Evolutionary conservation across 2,888 invertebrate genomes (phyloP).

Genomic region (Acanthococcus lagerstroemiae): DNA sequence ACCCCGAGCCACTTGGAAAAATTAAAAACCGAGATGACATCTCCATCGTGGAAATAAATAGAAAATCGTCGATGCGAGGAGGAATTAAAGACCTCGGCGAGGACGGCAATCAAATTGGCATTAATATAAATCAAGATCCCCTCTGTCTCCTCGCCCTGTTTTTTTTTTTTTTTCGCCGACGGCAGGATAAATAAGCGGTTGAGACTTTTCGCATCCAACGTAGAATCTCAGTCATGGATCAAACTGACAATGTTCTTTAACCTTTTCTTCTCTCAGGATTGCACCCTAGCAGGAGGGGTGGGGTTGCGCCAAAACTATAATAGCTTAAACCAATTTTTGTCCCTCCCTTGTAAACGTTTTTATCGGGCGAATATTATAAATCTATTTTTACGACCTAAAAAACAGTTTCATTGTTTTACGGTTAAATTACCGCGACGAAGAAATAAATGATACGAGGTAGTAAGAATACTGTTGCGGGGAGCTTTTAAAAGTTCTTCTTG

Average conservation of each 20-base stretch:
- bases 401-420: neutral
- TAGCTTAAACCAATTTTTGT: no score
- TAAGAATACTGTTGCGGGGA: neutral
- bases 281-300: neutral
- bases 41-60: no score
- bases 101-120: neutral
- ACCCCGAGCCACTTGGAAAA: no score
- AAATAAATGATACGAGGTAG: no score
- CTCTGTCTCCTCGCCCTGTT: neutral
- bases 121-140: neutral
- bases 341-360: no score
- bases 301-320: neutral
- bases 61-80: no score
- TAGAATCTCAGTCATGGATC: neutral
- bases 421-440: neutral
- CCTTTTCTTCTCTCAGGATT: neutral
- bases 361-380: no score
- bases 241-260: neutral
- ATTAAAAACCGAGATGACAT: no score
- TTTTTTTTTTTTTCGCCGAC: no score
- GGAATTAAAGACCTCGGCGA: neutral
- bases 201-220: neutral
- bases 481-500: no score
- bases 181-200: no score
- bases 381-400: neutral